Evolutionary conservation across 2,888 invertebrate species (phyloP), one percentile per base, ranked within the genome.

Genomic region (Teinopalpus imperialis): DNA sequence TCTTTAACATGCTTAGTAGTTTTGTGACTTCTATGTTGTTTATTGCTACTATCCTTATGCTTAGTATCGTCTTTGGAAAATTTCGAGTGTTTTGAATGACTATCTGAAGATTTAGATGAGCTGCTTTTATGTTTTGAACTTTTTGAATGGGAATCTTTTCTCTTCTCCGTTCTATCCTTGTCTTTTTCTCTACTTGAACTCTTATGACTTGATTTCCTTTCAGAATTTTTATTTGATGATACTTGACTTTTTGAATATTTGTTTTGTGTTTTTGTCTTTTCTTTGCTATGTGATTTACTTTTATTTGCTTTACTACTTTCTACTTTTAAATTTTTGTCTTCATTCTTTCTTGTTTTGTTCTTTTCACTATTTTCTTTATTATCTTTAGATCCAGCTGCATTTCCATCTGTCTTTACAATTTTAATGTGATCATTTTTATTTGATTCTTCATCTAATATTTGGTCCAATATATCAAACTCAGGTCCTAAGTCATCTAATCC

Each of bases 401-500:
- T 57, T 37, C 59, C 58, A 44, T 57, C 61, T 40, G 27, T 43
- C 30, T 44, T 32, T 34, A 30, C 37, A 7, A 12, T 34, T 31
- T 34, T 52, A 43, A 50, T 49, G 29, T 31, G 43, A 41, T 52
- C 53, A 34, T 57, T 53, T 42, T 57, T 59, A 18, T 49, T 45
- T 56, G 78, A 82, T 63, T 87, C 86, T 65, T 86, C 89, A 74
- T 87, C 81, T 53, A 89, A 66, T 60, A 90, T 89, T 73, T 90
- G 81, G 56, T 78, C 89, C 48, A 90, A 63, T 29, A 89, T 86
- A 63, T 89, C 89, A 78, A 89, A 90, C 60, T 90, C 89, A 45
- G 82, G 69, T 2, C 85, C 87, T 48, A 89, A 64, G 40, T 89
- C 87, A 72, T 89, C 89, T 27, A 89, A 64, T 2, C 76, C 79